phyloP scores from a whole-genome alignment of 2,113 vertebrate species.

The Bubo bubo region DNA sequence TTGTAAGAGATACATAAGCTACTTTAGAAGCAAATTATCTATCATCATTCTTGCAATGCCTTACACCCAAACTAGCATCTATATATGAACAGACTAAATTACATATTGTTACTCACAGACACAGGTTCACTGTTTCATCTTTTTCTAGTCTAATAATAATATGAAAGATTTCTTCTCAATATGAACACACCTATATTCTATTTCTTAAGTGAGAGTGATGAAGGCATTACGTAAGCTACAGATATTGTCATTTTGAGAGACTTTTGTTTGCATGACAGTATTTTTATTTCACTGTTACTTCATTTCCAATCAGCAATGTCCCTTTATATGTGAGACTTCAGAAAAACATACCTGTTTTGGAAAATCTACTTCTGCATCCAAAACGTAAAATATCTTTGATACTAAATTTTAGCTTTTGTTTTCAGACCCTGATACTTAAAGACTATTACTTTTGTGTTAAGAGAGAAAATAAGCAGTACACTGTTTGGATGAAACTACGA shows the following conservation, averaged over 20 bases:
- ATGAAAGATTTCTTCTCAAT: not conserved
- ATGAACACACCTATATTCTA: not conserved
- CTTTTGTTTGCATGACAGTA: not conserved
- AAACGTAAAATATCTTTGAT: not conserved
- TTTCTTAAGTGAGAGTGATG: not conserved
- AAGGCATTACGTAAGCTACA: not conserved
- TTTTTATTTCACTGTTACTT: not conserved
- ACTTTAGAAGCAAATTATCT: not conserved
- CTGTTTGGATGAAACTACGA: not conserved
- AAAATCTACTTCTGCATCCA: not conserved
- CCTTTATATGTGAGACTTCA: not conserved
- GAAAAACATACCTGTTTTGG: not conserved
- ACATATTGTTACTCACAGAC: not conserved
- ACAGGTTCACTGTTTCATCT: not conserved
- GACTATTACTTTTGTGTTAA: not conserved
- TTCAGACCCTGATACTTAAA: not conserved
- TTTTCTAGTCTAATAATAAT: not conserved
- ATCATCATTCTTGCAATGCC: not conserved
- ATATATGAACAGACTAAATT: not conserved
- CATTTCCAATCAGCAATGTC: not conserved
- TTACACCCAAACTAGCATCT: not conserved
- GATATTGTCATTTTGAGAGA: not conserved
- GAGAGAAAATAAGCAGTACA: not conserved
- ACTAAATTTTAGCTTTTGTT: not conserved
- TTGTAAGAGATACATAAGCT: not conserved